Conservation (phyloP, 2,888 invertebrate species). For the Cheiracanthium punctorium region DNA sequence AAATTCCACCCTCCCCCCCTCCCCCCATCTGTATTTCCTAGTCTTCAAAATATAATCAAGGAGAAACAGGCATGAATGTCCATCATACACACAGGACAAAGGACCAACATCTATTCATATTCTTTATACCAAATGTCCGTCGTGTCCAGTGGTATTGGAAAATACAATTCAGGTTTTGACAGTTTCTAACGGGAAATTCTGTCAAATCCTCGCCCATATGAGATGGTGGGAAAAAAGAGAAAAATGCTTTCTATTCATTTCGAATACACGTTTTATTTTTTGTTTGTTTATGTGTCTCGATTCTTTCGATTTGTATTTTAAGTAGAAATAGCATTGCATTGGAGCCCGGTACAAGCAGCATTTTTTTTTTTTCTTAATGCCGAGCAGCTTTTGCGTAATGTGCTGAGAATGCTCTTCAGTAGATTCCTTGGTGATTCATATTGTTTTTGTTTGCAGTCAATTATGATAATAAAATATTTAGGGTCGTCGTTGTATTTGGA, state of each 20-base stretch:
- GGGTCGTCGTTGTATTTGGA: no score
- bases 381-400: no score
- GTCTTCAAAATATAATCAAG: slow-evolving; percentile 30
- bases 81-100: slow-evolving; percentile 43
- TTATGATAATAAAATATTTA: no score
- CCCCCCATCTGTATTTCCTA: neutral
- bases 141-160: slow-evolving; percentile 52
- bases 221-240: neutral
- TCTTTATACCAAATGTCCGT: slow-evolving; percentile 63
- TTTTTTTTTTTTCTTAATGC: no score
- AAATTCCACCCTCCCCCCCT: neutral
- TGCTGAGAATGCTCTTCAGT: no score
- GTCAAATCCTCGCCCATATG: slow-evolving; percentile 46
- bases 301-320: no score
- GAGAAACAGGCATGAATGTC: slow-evolving; percentile 53
- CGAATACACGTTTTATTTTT: no score
- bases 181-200: slow-evolving; percentile 43
- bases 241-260: neutral
- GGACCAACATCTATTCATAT: slow-evolving; percentile 65
- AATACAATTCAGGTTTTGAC: slow-evolving; percentile 33
- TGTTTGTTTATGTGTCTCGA: no score
- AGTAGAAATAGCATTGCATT: no score
- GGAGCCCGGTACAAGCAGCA: no score
- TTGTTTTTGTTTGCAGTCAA: no score
- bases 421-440: no score